These are phyloP conservation scores for Lasiurus cinereus DNA, from an alignment of 2,113 vertebrate genomes.

Conservation along the genomic window DNA sequence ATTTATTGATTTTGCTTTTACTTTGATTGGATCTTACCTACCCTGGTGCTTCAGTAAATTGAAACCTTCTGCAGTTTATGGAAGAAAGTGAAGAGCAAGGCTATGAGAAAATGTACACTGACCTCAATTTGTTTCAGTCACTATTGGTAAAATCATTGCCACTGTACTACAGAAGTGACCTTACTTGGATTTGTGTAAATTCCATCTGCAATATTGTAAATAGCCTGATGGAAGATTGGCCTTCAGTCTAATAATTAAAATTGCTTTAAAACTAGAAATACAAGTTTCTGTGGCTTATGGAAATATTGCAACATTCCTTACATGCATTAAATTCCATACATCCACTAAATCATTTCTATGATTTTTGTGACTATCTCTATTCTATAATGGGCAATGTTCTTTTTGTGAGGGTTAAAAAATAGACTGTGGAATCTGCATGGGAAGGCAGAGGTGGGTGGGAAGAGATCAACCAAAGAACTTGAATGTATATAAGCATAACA, in stretches of 20 bases:
- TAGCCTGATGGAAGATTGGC: background rate
- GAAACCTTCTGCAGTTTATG: conserved; percentile 89
- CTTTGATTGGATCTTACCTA: conserved; percentile 90
- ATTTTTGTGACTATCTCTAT: background rate
- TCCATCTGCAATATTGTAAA: conserved; percentile 69
- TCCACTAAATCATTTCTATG: background rate
- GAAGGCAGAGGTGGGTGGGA: no score
- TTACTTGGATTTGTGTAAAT: conserved; percentile 82
- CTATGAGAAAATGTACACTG: conserved; percentile 87
- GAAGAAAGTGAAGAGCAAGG: conserved; percentile 86
- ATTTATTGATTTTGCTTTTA: conserved; percentile 89
- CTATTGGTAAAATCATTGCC: conserved; percentile 86
- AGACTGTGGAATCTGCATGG: background rate
- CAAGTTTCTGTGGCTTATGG: background rate
- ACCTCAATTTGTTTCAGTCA: conserved; percentile 89
- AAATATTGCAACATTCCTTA: background rate
- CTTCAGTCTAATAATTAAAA: conserved; percentile 64
- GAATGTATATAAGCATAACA: no score
- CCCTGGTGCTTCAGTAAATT: conserved; percentile 89
- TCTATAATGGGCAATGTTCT: background rate
- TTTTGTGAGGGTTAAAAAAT: background rate
- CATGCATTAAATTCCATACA: background rate
- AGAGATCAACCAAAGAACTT: no score
- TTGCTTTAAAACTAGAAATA: conserved; percentile 51
- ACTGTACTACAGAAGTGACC: conserved; percentile 81